Base-by-base conservation (phyloP, 2,888 invertebrate genomes). In the Latheticus oryzae region DNA sequence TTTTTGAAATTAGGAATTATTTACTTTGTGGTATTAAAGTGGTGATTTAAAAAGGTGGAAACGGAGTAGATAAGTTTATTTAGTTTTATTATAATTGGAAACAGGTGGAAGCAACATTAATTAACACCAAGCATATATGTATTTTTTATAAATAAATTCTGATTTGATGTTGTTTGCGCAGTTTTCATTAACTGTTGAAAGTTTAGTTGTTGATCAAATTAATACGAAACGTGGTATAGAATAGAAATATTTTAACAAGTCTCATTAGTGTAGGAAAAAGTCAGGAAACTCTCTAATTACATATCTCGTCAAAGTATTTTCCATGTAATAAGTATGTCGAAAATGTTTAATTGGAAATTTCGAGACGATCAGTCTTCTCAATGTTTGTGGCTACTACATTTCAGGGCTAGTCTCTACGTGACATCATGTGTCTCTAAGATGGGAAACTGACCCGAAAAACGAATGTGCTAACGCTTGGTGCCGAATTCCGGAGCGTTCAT, bases 381-480 rank as follows among this genome's bases (percentile, higher is more conserved):
- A 19, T 19, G 3, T 19, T 19, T 19, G 21, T 5, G 21, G 21
- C 4, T 19, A 19, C 4, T 16, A 42, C 42, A 28, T 42, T 42
- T 28, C 8, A 23, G 16, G 28, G 3, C 42, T 42, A 42, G 11
- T n/a, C 15, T 16, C 42, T 42, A 45, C 45, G 47, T 47, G 47
- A 47, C 47, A 33, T 47, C 47, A 33, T 47, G 47, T 13, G 47
- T 33, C 33, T 47, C 33, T 3, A 21, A 47, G 13, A 33, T 33
- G 33, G 21, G 24, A 40, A 40, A 23, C 30, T 47, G 33, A 33
- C 47, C 45, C 32, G 17, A 43, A 21, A 42, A 42, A 42, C 42
- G 26, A 42, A 23, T 38, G 38, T 38, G 38, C 19, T 35, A 35
- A 35, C 35, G 35, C 16, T 17, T 21, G 21, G 9, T 21, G 33